Base-by-base conservation (phyloP, 1,140 invertebrate species). In the Drosophila ohnishii region DNA sequence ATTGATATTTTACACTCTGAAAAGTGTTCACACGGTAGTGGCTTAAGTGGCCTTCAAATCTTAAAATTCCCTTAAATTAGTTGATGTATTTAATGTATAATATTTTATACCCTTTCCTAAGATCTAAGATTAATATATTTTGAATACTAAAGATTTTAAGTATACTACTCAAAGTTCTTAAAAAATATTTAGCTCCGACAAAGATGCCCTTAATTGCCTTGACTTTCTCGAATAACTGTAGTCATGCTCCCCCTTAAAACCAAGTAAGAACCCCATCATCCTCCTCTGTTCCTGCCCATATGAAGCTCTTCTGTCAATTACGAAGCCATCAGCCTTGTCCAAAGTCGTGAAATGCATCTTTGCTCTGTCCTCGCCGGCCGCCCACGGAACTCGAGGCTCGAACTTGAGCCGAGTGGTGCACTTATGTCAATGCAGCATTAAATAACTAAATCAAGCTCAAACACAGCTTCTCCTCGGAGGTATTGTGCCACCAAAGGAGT, bases 391-490 rank as follows among this genome's bases (percentile, higher is more conserved):
- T 34, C 11, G 35, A 69, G 51, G 28, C 34, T 44, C 64, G n/a
- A 40, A 47, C 51, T 59, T 35, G 66, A 55, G 62, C 47, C 65
- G 32, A n/a, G 42, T 39, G 40, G 55, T 67, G 73, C 72, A 70
- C 74, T 81, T 80, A 86, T 69, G 83, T 85, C 78, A 82, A 82
- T 78, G 80, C 77, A 66, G 78, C 78, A 87, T 82, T 87, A 85
- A 85, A 87, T 85, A 86, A 85, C 78, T 86, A 81, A 85, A 86
- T 85, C 78, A 78, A 85, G 60, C 75, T 62, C 61, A 85, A 85
- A 78, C 74, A 81, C 64, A 40, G 71, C 58, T 10, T n/a, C 64
- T 65, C 61, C 57, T 51, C 44, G 42, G 44, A 53, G 57, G 70
- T 61, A 78, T 77, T 64, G 76, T 77, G 22, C 56, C 57, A 48